Evolutionary conservation across 2,888 invertebrate species (phyloP).

Genomic region (Drosophila neonasuta): DNA sequence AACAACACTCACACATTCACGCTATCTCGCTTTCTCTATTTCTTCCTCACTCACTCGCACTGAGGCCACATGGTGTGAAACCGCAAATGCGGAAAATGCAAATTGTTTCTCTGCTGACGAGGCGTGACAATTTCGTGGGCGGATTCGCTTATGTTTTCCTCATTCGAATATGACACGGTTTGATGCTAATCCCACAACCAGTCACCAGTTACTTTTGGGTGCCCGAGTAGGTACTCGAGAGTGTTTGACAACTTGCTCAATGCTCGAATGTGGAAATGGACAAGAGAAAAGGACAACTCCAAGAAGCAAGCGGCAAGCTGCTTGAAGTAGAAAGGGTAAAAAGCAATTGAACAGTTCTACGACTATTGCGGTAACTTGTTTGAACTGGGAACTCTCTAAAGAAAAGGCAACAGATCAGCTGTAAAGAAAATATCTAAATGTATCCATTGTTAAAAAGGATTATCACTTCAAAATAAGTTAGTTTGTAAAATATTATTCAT

Average conservation of each 20-base stretch:
- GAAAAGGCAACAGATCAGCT: too few species aligned
- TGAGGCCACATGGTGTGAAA: slow-evolving; percentile 56
- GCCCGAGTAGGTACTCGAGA: slow-evolving; percentile 46
- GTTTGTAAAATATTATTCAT: too few species aligned
- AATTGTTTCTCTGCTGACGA: slow-evolving; percentile 65
- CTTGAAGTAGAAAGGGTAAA: not conserved
- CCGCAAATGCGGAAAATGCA: slow-evolving; percentile 74
- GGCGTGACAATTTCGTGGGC: slow-evolving; percentile 73
- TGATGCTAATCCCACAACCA: slow-evolving; percentile 50
- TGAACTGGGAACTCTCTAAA: too few species aligned
- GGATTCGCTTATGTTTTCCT: slow-evolving; percentile 60
- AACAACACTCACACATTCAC: slow-evolving; percentile 30
- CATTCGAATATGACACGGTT: slow-evolving; percentile 39
- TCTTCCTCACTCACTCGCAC: slow-evolving; percentile 1
- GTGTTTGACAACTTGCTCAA: slow-evolving; percentile 66
- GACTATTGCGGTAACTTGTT: not conserved
- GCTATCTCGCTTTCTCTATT: not conserved
- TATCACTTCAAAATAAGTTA: too few species aligned
- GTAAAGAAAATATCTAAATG: too few species aligned
- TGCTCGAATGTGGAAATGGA: not conserved
- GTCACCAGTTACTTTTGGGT: not conserved
- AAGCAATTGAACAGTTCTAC: not conserved
- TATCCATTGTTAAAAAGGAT: too few species aligned
- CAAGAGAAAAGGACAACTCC: not conserved
- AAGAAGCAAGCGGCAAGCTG: not conserved